Evolutionary conservation across 2,797 vertebrate genomes (phyloP).

Genomic region (Thamnophis elegans): DNA sequence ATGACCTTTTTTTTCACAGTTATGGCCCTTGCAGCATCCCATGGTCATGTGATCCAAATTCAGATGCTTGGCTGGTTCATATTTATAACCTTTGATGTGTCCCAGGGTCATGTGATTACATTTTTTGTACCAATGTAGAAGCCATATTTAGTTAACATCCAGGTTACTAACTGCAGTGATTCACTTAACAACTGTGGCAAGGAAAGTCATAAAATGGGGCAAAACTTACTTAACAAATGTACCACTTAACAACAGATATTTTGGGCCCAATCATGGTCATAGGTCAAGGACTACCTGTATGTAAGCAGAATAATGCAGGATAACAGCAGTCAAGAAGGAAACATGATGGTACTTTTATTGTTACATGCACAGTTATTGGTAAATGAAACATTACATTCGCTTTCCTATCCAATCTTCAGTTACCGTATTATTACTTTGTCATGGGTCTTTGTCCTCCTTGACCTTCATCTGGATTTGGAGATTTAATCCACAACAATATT

Average conservation of each 20-base stretch:
- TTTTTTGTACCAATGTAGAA: neutral
- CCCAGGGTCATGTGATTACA: neutral
- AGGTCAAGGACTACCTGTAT: neutral
- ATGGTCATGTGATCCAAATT: neutral
- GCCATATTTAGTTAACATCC: neutral
- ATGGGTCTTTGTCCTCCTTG: slow-evolving; percentile 2
- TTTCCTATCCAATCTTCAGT: slow-evolving; percentile 28
- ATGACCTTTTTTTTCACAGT: neutral
- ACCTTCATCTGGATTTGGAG: slow-evolving; percentile 22
- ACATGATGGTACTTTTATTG: neutral
- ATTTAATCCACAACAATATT: slow-evolving; percentile 15
- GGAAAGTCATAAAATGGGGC: neutral
- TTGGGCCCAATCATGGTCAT: neutral
- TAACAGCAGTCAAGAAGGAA: neutral
- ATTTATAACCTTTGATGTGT: neutral
- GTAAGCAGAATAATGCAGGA: neutral
- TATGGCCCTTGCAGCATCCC: neutral
- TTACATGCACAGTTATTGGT: neutral
- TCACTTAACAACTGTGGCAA: neutral
- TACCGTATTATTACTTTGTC: slow-evolving; percentile 1
- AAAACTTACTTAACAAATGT: neutral
- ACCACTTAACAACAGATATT: neutral
- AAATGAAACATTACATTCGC: slow-evolving; percentile 10
- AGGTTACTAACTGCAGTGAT: neutral
- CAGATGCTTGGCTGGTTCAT: neutral